A percentile compares a stretch with the other conserved stretches of the same genome.
Evolutionary conservation across 2,888 invertebrate genomes (phyloP).

Genomic region (Octonoba sinensis): DNA sequence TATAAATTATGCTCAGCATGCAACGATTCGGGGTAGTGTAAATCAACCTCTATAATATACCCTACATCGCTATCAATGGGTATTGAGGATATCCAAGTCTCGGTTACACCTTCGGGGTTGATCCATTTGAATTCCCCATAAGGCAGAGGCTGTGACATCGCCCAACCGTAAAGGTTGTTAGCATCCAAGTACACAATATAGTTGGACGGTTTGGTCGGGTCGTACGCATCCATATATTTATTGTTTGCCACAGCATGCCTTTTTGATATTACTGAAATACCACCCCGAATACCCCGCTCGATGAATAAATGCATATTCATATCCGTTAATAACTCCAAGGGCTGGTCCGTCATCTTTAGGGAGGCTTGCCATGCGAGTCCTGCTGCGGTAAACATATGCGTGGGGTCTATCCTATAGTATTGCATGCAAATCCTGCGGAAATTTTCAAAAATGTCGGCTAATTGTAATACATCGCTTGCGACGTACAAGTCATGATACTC

Average conservation of each 20-base stretch:
- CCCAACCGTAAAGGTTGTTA: conserved; percentile 38
- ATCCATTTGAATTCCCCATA: no score
- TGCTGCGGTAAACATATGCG: conserved; percentile 65
- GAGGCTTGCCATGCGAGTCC: conserved; percentile 61
- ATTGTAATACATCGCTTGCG: conserved; percentile 63
- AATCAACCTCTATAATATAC: conserved; percentile 59
- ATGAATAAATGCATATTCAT: conserved; percentile 65
- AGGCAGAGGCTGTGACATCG: conserved; percentile 33
- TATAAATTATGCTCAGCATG: no score
- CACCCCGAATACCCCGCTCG: conserved; percentile 51
- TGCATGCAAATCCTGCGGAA: conserved; percentile 66
- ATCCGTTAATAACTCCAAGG: conserved; percentile 66
- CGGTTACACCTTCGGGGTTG: not conserved
- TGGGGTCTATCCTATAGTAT: conserved; percentile 67
- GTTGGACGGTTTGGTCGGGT: not conserved
- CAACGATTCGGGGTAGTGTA: no score
- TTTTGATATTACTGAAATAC: conserved; percentile 46
- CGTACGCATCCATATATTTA: conserved; percentile 26
- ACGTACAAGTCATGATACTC: conserved; percentile 67
- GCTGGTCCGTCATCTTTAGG: conserved; percentile 63
- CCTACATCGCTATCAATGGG: conserved; percentile 5
- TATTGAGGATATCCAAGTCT: not conserved
- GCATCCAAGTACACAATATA: conserved; percentile 42
- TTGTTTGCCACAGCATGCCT: conserved; percentile 65
- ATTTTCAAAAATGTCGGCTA: conserved; percentile 67